A percentile compares a stretch with the other conserved stretches of the same genome.
Evolutionary conservation across 2,113 vertebrate genomes (phyloP).

Genomic region (Grammomys dolichurus): DNA sequence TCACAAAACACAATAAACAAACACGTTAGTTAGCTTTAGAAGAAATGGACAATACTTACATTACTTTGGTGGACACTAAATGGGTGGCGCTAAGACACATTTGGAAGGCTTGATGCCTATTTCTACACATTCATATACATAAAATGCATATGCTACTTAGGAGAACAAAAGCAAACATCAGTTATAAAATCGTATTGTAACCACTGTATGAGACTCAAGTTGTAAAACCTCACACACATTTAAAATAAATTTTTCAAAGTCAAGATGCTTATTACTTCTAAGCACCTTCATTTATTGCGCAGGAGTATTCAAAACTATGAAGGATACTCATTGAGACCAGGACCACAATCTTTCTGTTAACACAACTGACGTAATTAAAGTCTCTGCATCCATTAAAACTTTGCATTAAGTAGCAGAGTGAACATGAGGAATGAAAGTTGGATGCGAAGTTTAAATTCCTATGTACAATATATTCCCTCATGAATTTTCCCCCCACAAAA

Average conservation of each 20-base stretch:
- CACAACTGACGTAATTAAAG: neutral
- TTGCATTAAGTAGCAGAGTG: neutral
- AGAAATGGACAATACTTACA: neutral
- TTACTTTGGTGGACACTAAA: neutral
- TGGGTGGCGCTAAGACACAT: neutral
- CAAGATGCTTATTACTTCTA: neutral
- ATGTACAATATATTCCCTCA: neutral
- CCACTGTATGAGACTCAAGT: neutral
- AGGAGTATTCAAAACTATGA: neutral
- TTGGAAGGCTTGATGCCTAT: neutral
- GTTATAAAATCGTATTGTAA: neutral
- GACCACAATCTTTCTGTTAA: neutral
- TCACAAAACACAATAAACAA: neutral
- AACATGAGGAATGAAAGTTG: neutral
- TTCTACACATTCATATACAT: neutral
- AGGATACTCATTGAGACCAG: neutral
- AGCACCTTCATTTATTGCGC: neutral
- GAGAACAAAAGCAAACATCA: neutral
- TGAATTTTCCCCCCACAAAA: neutral
- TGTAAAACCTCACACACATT: neutral
- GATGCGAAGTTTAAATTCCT: neutral
- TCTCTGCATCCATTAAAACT: neutral
- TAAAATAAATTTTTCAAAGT: neutral
- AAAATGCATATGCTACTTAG: neutral
- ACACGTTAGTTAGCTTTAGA: neutral